Evolutionary conservation across 2,113 vertebrate species (phyloP), one percentile per base, ranked within the genome.

Genomic region (rabbit (Oryctolagus cuniculus)): DNA sequence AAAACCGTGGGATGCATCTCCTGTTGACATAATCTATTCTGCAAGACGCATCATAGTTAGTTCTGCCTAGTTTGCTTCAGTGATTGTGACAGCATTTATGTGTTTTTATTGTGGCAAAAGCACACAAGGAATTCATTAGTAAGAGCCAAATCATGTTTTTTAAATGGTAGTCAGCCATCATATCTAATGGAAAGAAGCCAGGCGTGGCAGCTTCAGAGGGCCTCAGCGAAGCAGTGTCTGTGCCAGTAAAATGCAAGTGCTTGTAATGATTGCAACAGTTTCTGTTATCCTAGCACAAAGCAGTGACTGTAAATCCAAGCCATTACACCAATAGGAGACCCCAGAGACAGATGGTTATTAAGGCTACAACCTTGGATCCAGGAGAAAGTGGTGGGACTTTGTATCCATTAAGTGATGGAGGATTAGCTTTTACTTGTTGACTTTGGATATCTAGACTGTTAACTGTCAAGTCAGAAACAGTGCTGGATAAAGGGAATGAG

Each of bases 101-200:
- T 74, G 87, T 91, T 95, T 90, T 95, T 69, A 97, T 44, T 95
- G 67, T 95, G 82, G 63, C 63, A 90, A 44, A 95, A 95, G 88
- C 55, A 85, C 78, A 93, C 27, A 80, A 81, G 77, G 78, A 93
- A 86, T 90, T 96, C 69, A 82, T 96, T 92, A 93, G 91, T 93
- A 93, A 84, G 34, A 95, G 94, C 82, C 73, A 89, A 85, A 83
- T 89, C 72, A 51, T 44, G 53, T 81, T 95, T 95, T 94, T 93
- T 36, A 93, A 94, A 93, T 93, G 63, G 82, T 95, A 90, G 66
- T 96, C 88, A 96, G 69, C 91, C 87, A 38, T 94, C 51, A 78
- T 94, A 58, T 91, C 79, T 95, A 88, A 95, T 95, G 95, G 95
- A 81, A 96, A 89, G 93, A 93, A 96, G 91, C 92, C 96, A 91